phyloP scores from a whole-genome alignment of 2,797 vertebrate species.

The Lerista edwardsae region DNA sequence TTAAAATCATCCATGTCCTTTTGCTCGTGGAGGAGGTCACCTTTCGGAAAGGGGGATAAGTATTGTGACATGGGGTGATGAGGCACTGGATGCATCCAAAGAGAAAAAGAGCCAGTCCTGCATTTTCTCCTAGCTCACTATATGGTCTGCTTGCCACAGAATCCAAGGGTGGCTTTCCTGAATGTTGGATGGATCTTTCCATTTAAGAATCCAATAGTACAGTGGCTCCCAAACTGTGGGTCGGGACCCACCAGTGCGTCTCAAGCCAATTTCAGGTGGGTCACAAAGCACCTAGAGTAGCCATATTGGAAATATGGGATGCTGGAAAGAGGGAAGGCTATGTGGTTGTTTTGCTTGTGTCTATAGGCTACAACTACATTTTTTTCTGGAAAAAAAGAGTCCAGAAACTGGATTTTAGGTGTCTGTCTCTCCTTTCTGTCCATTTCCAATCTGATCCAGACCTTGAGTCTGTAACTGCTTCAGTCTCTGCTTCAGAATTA shows the following conservation, averaged over 20 bases:
- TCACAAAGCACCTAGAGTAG: no score
- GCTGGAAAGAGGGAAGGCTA: no score
- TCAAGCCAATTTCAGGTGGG: no score
- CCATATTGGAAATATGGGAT: no score
- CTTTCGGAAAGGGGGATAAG: constrained; percentile 58
- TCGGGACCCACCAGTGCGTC: no score
- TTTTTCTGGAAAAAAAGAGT: background rate
- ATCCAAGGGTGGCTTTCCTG: background rate
- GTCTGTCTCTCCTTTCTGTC: background rate
- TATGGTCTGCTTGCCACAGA: background rate
- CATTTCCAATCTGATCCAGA: background rate
- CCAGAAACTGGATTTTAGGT: background rate
- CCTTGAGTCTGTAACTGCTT: background rate
- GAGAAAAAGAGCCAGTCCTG: constrained; percentile 4
- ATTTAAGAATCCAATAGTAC: background rate
- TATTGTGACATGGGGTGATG: constrained; percentile 45
- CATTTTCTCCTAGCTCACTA: constrained; percentile 26
- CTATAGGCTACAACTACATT: no score
- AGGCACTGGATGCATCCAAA: constrained; percentile 22
- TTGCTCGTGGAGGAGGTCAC: constrained; percentile 73
- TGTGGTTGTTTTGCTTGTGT: no score
- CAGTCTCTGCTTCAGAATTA: background rate
- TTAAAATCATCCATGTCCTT: constrained; percentile 78
- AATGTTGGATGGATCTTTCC: background rate
- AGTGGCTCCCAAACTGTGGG: no score